These are phyloP conservation scores for Oceanites oceanicus DNA, from an alignment of 2,113 vertebrate species.

Conservation along the genomic window DNA sequence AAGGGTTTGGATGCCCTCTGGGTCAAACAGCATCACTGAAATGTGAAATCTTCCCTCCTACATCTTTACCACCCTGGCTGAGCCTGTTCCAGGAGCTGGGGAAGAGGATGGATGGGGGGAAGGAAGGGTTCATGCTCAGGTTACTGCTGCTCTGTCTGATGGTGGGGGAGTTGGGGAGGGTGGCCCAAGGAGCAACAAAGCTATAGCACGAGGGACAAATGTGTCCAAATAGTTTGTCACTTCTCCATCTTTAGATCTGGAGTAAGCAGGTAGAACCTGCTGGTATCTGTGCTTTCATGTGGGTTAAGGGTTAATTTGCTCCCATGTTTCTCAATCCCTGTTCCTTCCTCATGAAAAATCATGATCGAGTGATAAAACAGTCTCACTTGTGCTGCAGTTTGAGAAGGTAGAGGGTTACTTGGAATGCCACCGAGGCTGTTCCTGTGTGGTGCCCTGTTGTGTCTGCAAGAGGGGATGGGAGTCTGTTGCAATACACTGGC, in stretches of 20 bases:
- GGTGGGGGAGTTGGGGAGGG: not conserved
- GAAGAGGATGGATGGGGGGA: not conserved
- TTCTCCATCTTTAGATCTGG: not conserved
- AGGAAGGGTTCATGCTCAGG: not conserved
- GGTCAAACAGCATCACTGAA: conserved; percentile 18
- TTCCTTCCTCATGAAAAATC: conserved; percentile 35
- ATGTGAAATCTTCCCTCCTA: conserved; percentile 6
- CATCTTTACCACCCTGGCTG: not conserved
- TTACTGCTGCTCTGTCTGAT: not conserved
- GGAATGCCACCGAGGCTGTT: conserved; percentile 52
- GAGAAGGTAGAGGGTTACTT: conserved; percentile 9
- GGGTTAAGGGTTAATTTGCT: conserved; percentile 33
- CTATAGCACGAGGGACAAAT: not conserved
- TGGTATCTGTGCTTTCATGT: conserved; percentile 20
- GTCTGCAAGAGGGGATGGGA: not conserved
- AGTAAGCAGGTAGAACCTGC: conserved; percentile 29
- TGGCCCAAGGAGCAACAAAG: not conserved
- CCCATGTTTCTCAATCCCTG: conserved; percentile 15
- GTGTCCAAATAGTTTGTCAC: not conserved
- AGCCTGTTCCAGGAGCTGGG: not conserved
- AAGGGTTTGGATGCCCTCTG: conserved; percentile 32
- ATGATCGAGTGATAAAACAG: conserved; percentile 27
- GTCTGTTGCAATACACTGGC: conserved; percentile 16
- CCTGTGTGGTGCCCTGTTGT: not conserved
- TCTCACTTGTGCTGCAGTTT: not conserved